A percentile compares a stretch with the other conserved stretches of the same genome.
phyloP scores from a whole-genome alignment of 2,888 invertebrate species.

The Cataglyphis livida region DNA sequence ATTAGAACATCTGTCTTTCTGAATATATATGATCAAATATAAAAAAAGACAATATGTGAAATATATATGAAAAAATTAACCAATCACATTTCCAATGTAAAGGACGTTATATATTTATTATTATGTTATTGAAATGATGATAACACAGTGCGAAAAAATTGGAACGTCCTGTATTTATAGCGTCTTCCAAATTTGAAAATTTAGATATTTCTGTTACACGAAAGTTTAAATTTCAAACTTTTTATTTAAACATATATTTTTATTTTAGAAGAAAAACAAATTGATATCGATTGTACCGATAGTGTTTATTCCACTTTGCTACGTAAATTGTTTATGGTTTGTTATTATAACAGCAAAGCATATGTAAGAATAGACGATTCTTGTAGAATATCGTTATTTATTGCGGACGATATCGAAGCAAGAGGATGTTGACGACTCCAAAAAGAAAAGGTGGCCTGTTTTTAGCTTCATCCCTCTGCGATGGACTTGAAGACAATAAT shows the following conservation, averaged over 20 bases:
- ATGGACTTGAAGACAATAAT: conserved; percentile 89
- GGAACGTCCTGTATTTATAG: conserved; percentile 12
- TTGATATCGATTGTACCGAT: neutral
- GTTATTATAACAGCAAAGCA: neutral
- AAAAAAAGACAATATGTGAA: too few relatives aligned
- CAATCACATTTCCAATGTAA: neutral
- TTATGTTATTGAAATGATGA: neutral
- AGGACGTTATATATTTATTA: neutral
- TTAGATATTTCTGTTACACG: conserved; percentile 14
- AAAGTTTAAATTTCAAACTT: conserved; percentile 18
- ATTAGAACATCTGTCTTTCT: too few relatives aligned
- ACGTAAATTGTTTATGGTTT: neutral
- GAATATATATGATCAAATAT: too few relatives aligned
- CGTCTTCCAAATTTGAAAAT: neutral
- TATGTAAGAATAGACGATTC: neutral
- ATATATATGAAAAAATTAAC: neutral
- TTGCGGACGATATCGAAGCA: neutral
- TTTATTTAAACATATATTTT: neutral
- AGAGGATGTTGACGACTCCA: conserved; percentile 66
- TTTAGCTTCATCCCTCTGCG: conserved; percentile 87
- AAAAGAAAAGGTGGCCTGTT: conserved; percentile 80
- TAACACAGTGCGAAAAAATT: neutral
- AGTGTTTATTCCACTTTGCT: neutral
- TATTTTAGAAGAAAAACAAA: neutral
- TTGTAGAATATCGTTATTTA: neutral